phyloP scores from a whole-genome alignment of 2,797 vertebrate genomes.

The Clarias fuscus region DNA sequence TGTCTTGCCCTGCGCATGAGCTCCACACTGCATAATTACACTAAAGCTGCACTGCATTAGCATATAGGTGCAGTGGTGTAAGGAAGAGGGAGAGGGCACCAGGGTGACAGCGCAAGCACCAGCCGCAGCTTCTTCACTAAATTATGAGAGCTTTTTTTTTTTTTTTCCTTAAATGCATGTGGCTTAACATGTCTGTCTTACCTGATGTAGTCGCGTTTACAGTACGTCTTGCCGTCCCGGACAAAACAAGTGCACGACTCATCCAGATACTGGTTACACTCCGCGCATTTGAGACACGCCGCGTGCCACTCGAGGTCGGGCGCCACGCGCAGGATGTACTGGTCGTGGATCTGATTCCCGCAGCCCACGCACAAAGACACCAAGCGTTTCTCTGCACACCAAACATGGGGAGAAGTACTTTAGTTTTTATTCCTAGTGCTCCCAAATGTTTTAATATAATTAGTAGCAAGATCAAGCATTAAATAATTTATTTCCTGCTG shows the following conservation, averaged over 20 bases:
- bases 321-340: constrained; percentile 94
- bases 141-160: constrained; percentile 13
- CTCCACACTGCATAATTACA: constrained; percentile 45
- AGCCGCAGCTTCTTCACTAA: constrained; percentile 22
- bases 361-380: constrained; percentile 89
- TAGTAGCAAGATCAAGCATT: background rate
- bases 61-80: constrained; percentile 54
- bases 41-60: constrained; percentile 44
- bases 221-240: constrained; percentile 95
- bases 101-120: constrained; percentile 1
- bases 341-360: constrained; percentile 97
- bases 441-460: background rate
- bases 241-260: constrained; percentile 98
- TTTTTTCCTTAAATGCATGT: background rate
- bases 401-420: background rate
- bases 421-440: background rate
- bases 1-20: background rate
- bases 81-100: constrained; percentile 29
- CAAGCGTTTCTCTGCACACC: constrained; percentile 31
- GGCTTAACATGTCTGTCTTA: constrained; percentile 58
- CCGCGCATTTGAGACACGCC: constrained; percentile 95
- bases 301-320: constrained; percentile 99
- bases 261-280: constrained; percentile 94
- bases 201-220: constrained; percentile 96
- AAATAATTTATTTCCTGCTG: background rate